These are phyloP conservation scores for Capromys pilorides DNA, from an alignment of 2,797 vertebrate genomes.

Conservation along the genomic window DNA sequence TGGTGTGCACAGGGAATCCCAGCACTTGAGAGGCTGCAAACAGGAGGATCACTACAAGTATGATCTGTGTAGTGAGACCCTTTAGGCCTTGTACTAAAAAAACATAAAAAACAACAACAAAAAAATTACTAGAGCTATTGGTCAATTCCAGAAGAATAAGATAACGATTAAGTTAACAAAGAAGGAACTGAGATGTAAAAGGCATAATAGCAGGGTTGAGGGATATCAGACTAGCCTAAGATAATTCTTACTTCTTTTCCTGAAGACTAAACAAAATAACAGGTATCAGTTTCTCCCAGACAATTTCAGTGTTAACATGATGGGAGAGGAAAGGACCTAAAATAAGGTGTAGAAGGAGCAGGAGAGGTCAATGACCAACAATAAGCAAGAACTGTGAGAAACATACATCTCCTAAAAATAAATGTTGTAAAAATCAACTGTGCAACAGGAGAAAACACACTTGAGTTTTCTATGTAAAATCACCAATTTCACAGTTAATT, in stretches of 20 bases:
- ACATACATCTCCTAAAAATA: constrained; percentile 7
- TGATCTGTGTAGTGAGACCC: no score
- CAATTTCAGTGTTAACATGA: neutral
- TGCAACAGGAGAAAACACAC: constrained; percentile 21
- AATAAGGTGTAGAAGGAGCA: neutral
- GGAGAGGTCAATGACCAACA: neutral
- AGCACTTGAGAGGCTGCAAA: no score
- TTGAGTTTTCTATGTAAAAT: constrained; percentile 38
- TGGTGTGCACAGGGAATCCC: no score
- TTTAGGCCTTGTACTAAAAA: no score
- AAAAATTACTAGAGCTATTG: constrained; percentile 8
- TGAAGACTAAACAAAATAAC: constrained; percentile 43
- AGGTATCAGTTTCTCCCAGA: constrained; percentile 38
- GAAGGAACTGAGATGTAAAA: constrained; percentile 2
- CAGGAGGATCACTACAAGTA: no score
- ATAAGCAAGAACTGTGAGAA: constrained; percentile 6
- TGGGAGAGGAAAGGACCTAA: neutral
- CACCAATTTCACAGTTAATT: constrained; percentile 9
- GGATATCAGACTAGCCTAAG: neutral
- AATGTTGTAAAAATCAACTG: constrained; percentile 31
- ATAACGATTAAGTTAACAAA: neutral
- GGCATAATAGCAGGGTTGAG: neutral
- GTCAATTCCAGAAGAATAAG: neutral
- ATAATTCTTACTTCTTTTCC: constrained; percentile 51
- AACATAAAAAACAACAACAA: neutral